Base-by-base conservation (phyloP, 2,888 invertebrate genomes). In the Drosophila hamatofila region DNA sequence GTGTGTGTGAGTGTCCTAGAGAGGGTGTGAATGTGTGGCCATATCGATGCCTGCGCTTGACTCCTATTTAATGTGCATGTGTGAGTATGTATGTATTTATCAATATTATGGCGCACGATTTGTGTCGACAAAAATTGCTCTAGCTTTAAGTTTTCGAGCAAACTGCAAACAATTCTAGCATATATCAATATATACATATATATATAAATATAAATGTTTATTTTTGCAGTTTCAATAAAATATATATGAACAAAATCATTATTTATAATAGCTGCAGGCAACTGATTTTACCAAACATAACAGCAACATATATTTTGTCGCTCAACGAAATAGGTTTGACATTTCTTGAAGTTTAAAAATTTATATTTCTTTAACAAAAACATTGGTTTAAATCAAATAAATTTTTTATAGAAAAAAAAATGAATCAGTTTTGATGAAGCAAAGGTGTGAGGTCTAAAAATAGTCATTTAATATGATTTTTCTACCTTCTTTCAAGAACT, bases 1-100 rank as follows among this genome's bases (percentile, higher is more conserved):
- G 21, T 42, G 35, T 48, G 27, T 39, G 54, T 63, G 30, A 16
- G 21, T 25, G 37, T 41, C 27, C 33, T 41, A 7, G 7, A 21
- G 16, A 16, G 39, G 25, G 30, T 46, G 44, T 54, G 41, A 39
- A 54, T 57, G 59, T 63, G 58, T 44, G 37, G 27, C 39, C 35
- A 46, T 63, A 68, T 68, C 46, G 54, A 68, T 62, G 60, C n/a
- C 71, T 14, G 11, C 6, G 42, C 42, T 42, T 42, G 21, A 21
- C 49, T 39, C 7, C 27, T 51, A 37, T n/a, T n/a, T 42, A 21
- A 39, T 51, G 14, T 42, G 21, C 18, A 41, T 67, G 33, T 37
- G 21, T 35, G 16, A 11, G 23, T 39, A 16, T 39, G 51, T n/a
- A 27, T 57, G 27, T 33, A n/a, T n/a, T 11, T 23, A 8, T 51